Percentiles rank a stretch among this genome's conserved stretches.
Conservation (phyloP, 1,140 invertebrate genomes). For the Lethocerus indicus region DNA sequence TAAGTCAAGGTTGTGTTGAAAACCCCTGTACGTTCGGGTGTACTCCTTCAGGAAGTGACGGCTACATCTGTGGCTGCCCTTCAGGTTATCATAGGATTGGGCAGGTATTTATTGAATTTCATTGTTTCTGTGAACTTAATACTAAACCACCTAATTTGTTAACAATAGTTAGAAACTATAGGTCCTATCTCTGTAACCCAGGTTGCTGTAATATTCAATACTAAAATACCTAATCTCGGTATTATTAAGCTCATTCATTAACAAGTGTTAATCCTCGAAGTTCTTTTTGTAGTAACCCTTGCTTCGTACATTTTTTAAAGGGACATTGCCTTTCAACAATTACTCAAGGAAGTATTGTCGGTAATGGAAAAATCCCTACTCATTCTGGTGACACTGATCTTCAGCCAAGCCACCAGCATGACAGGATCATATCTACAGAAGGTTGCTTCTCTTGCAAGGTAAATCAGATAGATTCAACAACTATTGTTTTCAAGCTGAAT, state of each 20-base stretch:
- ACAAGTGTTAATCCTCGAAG: background rate
- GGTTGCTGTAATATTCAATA: no score
- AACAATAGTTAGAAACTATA: no score
- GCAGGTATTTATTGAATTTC: slow-evolving; percentile 22
- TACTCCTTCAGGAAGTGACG: slow-evolving; percentile 30
- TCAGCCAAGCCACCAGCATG: slow-evolving; percentile 14
- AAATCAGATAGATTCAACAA: background rate
- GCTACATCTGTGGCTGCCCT: slow-evolving; percentile 63
- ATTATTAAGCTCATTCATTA: background rate
- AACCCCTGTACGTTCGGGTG: slow-evolving; percentile 68
- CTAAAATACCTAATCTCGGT: background rate
- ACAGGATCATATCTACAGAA: slow-evolving; percentile 67
- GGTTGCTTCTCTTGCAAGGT: slow-evolving; percentile 84
- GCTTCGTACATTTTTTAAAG: slow-evolving; percentile 24
- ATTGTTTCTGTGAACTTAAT: slow-evolving; percentile 3
- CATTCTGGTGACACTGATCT: background rate
- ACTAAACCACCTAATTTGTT: no score
- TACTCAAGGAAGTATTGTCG: slow-evolving; percentile 28
- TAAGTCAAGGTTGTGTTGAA: slow-evolving; percentile 44
- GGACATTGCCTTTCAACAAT: slow-evolving; percentile 70
- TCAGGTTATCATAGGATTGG: slow-evolving; percentile 60
- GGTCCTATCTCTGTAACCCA: no score
- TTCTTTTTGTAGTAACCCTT: background rate
- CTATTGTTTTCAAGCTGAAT: background rate
- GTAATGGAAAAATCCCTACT: no score